Evolutionary conservation across 2,797 vertebrate species (phyloP).

Genomic region (Falco berigora): DNA sequence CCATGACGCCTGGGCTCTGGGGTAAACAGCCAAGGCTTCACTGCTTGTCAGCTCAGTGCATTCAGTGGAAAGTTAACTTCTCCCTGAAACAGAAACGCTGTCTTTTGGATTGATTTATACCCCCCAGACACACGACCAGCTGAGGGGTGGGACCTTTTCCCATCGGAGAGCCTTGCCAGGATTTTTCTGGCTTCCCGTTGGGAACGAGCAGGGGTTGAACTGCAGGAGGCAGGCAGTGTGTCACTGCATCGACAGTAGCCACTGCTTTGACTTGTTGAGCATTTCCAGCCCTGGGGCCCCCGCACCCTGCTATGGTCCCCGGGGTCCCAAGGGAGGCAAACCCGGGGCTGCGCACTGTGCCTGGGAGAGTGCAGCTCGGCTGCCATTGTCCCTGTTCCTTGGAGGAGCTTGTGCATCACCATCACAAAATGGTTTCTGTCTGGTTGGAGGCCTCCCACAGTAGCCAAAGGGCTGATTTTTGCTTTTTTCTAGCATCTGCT

Average conservation of each 20-base stretch:
- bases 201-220: neutral
- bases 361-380: neutral
- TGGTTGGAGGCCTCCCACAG: neutral
- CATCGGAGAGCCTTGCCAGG: neutral
- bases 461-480: neutral
- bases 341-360: neutral
- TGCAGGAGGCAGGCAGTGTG: neutral
- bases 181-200: neutral
- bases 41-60: constrained; percentile 27
- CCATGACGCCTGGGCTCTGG: constrained; percentile 1
- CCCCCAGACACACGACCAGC: neutral
- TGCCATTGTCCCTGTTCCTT: neutral
- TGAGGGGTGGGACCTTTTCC: neutral
- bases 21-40: constrained; percentile 30
- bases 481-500: neutral
- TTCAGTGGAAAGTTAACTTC: constrained; percentile 26
- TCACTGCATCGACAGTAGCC: neutral
- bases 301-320: neutral
- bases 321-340: neutral
- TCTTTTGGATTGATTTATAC: neutral
- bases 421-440: neutral
- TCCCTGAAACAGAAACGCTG: neutral
- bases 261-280: neutral
- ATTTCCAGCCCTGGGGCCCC: fast-evolving
- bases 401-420: neutral